These are phyloP conservation scores for Scaptomyza reducta DNA, from an alignment of 2,888 invertebrate species.

Conservation along the genomic window DNA sequence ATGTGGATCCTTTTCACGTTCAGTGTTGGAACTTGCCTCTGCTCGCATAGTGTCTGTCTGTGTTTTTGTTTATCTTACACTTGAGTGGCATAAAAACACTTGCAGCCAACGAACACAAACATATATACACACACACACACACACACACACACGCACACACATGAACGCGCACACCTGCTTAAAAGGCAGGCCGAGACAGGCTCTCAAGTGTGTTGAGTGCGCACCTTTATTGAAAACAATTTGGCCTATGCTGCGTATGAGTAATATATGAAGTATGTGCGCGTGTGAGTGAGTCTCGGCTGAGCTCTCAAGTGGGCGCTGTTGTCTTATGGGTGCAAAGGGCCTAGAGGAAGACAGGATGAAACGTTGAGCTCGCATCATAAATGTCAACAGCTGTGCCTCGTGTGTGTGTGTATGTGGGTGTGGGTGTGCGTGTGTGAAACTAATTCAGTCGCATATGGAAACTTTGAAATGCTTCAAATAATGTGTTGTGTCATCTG, in stretches of 20 bases:
- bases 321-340: neutral
- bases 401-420: neutral
- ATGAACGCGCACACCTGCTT: constrained; percentile 39
- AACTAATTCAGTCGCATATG: constrained; percentile 28
- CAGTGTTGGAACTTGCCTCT: neutral
- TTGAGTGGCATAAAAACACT: constrained; percentile 69
- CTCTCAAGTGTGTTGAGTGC: constrained; percentile 58
- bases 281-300: constrained; percentile 23
- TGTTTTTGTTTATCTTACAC: constrained; percentile 71
- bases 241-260: constrained; percentile 67
- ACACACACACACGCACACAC: constrained; percentile 4
- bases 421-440: neutral
- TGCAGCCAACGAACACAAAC: constrained; percentile 37
- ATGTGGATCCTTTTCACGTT: constrained; percentile 47
- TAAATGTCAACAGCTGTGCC: constrained; percentile 60
- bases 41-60: constrained; percentile 41
- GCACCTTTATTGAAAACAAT: constrained; percentile 64
- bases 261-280: constrained; percentile 44
- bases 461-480: constrained; percentile 25
- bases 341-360: neutral
- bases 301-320: constrained; percentile 7
- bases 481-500: constrained; percentile 38
- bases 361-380: constrained; percentile 41
- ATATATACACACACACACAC: constrained; percentile 19
- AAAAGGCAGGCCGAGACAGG: constrained; percentile 46